phyloP scores from a whole-genome alignment of 2,113 vertebrate species.

The Solea solea region DNA sequence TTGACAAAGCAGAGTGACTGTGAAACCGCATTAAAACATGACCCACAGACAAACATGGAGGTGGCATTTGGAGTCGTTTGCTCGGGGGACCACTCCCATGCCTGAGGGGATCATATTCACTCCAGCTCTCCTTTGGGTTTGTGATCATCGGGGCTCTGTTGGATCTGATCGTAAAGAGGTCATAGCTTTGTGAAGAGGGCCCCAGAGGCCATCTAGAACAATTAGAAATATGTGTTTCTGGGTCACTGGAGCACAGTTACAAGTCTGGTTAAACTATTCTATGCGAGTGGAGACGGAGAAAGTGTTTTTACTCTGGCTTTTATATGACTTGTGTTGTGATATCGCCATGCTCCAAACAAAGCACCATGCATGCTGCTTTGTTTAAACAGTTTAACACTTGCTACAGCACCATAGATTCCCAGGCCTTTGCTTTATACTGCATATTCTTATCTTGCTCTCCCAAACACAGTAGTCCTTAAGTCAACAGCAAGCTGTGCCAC shows the following conservation, averaged over 20 bases:
- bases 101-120: conserved; percentile 53
- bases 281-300: conserved; percentile 28
- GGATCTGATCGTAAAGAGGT: conserved; percentile 70
- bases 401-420: conserved; percentile 29
- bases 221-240: conserved; percentile 79
- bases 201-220: conserved; percentile 70
- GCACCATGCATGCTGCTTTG: conserved; percentile 18
- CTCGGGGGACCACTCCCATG: conserved; percentile 43
- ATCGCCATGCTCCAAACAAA: conserved; percentile 11
- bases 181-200: conserved; percentile 58
- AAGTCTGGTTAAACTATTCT: conserved; percentile 42
- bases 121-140: conserved; percentile 47
- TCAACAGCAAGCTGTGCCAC: conserved; percentile 55
- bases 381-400: conserved; percentile 46
- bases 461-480: conserved; percentile 50
- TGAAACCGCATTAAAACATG: conserved; percentile 34
- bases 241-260: conserved; percentile 69
- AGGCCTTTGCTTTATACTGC: conserved; percentile 40
- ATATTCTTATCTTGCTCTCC: conserved; percentile 44
- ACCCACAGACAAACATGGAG: conserved; percentile 39
- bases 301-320: conserved; percentile 41
- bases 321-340: conserved; percentile 38
- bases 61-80: conserved; percentile 50
- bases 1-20: conserved; percentile 35
- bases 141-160: conserved; percentile 11